Evolutionary conservation across 2,113 vertebrate genomes (phyloP).

Genomic region (Pedionomus torquatus): DNA sequence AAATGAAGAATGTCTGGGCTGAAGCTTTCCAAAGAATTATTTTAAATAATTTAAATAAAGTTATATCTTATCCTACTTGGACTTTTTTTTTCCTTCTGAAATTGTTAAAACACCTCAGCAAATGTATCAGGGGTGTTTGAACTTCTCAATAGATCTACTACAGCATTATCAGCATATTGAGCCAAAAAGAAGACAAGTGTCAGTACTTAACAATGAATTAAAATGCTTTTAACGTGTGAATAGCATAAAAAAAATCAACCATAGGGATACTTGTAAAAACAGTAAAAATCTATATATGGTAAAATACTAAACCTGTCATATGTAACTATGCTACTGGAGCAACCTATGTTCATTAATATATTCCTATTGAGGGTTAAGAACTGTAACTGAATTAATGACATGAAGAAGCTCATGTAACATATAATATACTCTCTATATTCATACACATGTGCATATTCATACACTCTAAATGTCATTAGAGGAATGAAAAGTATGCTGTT

Average conservation of each 20-base stretch:
- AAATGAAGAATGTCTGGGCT: conserved; percentile 46
- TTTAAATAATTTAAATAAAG: conserved; percentile 2
- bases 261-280: background rate
- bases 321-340: background rate
- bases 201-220: background rate
- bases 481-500: background rate
- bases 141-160: background rate
- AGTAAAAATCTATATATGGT: no score
- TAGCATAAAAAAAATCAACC: background rate
- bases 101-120: background rate
- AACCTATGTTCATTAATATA: background rate
- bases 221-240: background rate
- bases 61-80: background rate
- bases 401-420: background rate
- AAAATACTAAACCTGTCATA: background rate
- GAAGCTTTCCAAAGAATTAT: conserved; percentile 27
- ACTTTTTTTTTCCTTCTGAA: background rate
- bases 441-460: background rate
- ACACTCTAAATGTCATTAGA: background rate
- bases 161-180: background rate
- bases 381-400: background rate
- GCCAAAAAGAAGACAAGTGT: background rate
- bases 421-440: background rate
- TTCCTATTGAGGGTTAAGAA: background rate
- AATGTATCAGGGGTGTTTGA: background rate